Base-by-base conservation (phyloP, 1,140 invertebrate species). In the Agrypnia vestita region DNA sequence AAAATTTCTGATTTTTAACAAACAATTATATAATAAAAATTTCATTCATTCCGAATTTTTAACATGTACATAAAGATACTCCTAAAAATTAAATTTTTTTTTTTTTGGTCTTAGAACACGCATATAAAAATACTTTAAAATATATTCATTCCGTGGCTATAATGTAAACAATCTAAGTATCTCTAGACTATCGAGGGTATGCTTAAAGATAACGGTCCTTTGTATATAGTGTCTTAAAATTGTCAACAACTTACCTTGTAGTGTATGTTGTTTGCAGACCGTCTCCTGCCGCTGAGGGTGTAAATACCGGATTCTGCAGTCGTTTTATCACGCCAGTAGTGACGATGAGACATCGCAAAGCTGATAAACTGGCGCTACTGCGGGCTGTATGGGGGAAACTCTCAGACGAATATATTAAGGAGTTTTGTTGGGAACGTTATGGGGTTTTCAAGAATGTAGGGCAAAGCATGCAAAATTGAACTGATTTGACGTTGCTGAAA, bases 311-410 rank as follows among this genome's bases (percentile, higher is more conserved):
- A 69, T 69, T 13, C 64, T 47, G 44, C 43, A 46, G 64, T 17
- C 64, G 44, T 69, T 69, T 69, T 69, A 69, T 69, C 64, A 69
- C 64, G 43, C n/a, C 43, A 69, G 64, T 47, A 19, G 64, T 69
- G 64, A 69, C 64, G 64, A 69, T 69, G 64, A 69, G 64, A 69
- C 64, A 69, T 69, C 43, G 64, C 64, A 21, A 47, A 69, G 44
- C 64, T 69, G 64, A 69, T 69, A 69, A 69, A 69, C 44, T 69
- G 64, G 44, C 44, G 44, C 15, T 47, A 69, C n/a, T 47, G 64
- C 64, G 19, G 10, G 19, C 61, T n/a, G 19, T 64, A 59, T 21
- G 61, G 35, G 61, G 8, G 21, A 21, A 64, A 64, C 61, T 64
- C 61, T 43, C 61, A 10, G 10, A 35, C 61, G 61, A 64, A 64